These are phyloP conservation scores for Sebastolobus alascanus DNA, from an alignment of 2,797 vertebrate species.

Conservation along the genomic window DNA sequence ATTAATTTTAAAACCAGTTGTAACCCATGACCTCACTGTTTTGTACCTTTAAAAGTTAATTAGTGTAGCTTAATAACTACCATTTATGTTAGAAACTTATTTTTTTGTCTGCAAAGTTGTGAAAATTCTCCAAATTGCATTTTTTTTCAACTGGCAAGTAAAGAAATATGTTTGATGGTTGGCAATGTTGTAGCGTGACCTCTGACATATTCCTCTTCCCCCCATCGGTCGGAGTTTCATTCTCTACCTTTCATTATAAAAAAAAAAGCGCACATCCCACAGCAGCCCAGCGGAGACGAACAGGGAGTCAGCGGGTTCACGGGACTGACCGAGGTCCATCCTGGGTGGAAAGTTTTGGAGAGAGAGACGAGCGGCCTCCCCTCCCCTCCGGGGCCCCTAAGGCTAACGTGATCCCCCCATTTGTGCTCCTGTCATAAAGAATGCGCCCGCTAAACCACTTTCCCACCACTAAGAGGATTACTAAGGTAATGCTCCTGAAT, in stretches of 20 bases:
- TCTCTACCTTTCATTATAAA: constrained; percentile 4
- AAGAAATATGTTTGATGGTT: background rate
- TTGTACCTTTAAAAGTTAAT: background rate
- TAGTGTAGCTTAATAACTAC: background rate
- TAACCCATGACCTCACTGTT: background rate
- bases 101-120: background rate
- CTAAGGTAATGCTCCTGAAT: constrained; percentile 82
- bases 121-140: background rate
- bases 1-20: no score
- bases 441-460: constrained; percentile 84
- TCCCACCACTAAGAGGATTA: constrained; percentile 90
- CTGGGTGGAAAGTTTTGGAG: constrained; percentile 84
- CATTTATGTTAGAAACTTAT: background rate
- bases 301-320: constrained; percentile 81
- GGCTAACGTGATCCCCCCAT: constrained; percentile 81
- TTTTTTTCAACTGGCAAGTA: background rate
- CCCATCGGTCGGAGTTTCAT: constrained; percentile 14
- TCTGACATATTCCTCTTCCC: constrained; percentile 39
- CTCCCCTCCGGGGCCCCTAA: constrained; percentile 73
- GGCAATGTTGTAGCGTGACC: constrained; percentile 7
- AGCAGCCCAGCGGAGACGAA: constrained; percentile 17
- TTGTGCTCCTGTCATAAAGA: constrained; percentile 84
- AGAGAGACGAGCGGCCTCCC: constrained; percentile 61
- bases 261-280: constrained; percentile 30
- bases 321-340: constrained; percentile 56